Evolutionary conservation across 2,797 vertebrate genomes (phyloP).

Genomic region (Pelodytes ibericus): DNA sequence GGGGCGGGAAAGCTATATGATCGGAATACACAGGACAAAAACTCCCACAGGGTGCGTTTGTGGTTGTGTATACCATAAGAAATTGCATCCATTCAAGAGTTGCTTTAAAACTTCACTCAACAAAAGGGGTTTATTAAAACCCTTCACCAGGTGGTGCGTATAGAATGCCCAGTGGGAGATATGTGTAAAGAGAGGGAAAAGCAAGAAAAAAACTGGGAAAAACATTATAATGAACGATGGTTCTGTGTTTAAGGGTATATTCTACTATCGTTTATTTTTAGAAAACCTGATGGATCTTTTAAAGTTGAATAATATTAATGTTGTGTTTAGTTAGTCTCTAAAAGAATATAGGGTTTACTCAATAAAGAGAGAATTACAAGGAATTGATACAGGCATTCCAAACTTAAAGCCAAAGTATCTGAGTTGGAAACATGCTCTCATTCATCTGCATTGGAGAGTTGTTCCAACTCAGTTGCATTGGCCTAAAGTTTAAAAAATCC

Average conservation of each 20-base stretch:
- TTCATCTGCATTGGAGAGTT: too few relatives aligned
- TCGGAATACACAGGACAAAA: conserved; percentile 13
- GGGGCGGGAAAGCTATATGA: neutral
- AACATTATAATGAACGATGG: neutral
- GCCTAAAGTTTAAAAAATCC: too few relatives aligned
- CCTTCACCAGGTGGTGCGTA: conserved; percentile 35
- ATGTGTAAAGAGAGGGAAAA: conserved; percentile 36
- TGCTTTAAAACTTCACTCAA: conserved; percentile 19
- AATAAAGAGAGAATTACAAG: too few relatives aligned
- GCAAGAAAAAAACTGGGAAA: conserved; percentile 35
- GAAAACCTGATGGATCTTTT: too few relatives aligned
- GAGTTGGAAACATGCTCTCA: too few relatives aligned
- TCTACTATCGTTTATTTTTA: neutral
- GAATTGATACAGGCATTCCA: too few relatives aligned
- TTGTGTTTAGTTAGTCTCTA: too few relatives aligned
- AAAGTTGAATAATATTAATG: too few relatives aligned
- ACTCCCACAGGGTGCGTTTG: conserved; percentile 23
- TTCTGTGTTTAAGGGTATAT: neutral
- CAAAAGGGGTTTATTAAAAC: conserved; percentile 35
- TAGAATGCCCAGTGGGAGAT: conserved; percentile 17
- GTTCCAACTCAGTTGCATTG: too few relatives aligned
- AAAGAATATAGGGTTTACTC: too few relatives aligned
- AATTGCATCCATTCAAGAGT: conserved; percentile 19
- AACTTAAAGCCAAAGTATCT: too few relatives aligned
- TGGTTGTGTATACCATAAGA: conserved; percentile 31